Evolutionary conservation across 30 jellyfish, hydroid and myxozoan species (phyloP), one percentile per base, ranked within the genome.

Genomic region (Aurelia sp.): DNA sequence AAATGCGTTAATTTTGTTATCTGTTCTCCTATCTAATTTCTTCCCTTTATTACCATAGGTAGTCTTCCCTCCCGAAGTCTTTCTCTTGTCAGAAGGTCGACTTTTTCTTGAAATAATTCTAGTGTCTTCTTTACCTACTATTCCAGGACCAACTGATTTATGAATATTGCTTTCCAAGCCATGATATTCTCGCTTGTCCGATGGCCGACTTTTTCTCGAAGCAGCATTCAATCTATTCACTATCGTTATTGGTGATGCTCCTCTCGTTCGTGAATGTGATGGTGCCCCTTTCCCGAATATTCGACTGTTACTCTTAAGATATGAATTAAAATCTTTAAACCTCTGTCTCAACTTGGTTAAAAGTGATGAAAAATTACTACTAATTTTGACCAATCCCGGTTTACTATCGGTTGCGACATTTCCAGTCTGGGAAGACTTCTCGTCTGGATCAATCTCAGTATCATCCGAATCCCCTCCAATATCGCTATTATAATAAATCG

Each of bases 321-420:
- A 76, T 9, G 87, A 21, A 19, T 76, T 35, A 30, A 76, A 76
- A 61, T 76, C 87, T 60, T 60, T 76, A 37, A 59, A 76, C 16
- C 67, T 40, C 30, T 33, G 22, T 61, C 63, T 76, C 51, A 76
- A 61, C 44, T 76, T 76, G 5, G 77, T 17, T 33, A 76, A 19
- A 19, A 79, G 63, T 51, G 82, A 47, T 20, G 51, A 30, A 41
- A 79, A 68, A 51, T 62, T 79, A 13, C 82, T 79, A 3, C 74
- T 47, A 0, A 76, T 76, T 62, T 21, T 57, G 2, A 37, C 70
- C 20, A 77, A 16, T 50, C 73, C 51, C 21, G 50, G 21, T 3
- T 51, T 51, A 18, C 10, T 51, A 44, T 44, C 55, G 16, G 55
- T 7, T 5, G 55, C 55, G 15, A 2, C 3, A 44, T 44, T 44